Conservation (phyloP, 2,797 vertebrate species). For the Megaceryle alcyon region DNA sequence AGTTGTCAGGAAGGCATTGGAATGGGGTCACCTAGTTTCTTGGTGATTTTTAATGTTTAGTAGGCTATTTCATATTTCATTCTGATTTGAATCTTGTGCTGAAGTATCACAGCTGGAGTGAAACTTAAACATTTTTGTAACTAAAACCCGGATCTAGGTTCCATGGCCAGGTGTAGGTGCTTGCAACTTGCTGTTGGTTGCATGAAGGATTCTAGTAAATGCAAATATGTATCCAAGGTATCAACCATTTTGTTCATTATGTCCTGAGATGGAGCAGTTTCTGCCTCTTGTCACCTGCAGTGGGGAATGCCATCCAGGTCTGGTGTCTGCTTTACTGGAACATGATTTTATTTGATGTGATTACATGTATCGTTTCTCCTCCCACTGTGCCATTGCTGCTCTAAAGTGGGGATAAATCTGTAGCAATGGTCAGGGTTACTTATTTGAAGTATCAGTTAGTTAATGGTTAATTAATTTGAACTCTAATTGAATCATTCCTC, state of each 20-base stretch:
- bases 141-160: not conserved
- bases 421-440: not conserved
- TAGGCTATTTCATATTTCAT: not conserved
- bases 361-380: not conserved
- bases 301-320: not conserved
- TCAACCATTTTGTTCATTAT: not conserved
- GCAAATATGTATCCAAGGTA: not conserved
- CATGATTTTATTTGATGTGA: not conserved
- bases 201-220: not conserved
- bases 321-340: not conserved
- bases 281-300: not conserved
- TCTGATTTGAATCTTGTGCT: not conserved
- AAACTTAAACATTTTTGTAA: not conserved
- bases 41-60: not conserved
- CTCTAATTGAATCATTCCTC: not conserved
- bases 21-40: not conserved
- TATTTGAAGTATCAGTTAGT: not conserved
- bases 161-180: not conserved
- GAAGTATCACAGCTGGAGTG: not conserved
- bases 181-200: not conserved
- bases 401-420: not conserved
- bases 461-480: not conserved
- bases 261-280: not conserved
- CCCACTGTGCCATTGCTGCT: not conserved
- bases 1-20: rapidly evolving